Evolutionary conservation across 2,888 invertebrate genomes (phyloP), one percentile per base, ranked within the genome.

Genomic region (Anoplius nigerrimus): DNA sequence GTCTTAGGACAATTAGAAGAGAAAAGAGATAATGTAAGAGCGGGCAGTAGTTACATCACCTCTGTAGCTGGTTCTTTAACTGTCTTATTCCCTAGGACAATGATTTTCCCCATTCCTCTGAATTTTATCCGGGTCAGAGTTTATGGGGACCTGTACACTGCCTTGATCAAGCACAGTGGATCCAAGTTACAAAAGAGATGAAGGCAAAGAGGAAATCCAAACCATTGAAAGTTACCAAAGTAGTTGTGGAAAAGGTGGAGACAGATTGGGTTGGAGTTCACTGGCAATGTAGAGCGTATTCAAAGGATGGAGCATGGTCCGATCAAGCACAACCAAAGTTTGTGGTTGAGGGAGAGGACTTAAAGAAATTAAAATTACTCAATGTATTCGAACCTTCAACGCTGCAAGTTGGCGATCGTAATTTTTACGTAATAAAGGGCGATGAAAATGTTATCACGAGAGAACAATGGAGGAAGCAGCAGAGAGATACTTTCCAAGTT

Each of bases 311-410:
- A 53, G 89, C 91, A 0, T 90, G 91, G 66, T 91, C 92, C 22
- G 90, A 93, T 45, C 92, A 93, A 66, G 90, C 90, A 70, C 94
- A 94, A 76, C 95, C 95, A 13, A 94, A 92, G 80, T 90, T 90
- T 60, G 88, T 91, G n/a, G 90, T 94, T 0, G 89, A 92, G 84
- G 95, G 94, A 63, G 95, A 95, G 15, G 95, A 96, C 83, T 90
- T 97, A 22, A 93, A 94, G 86, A 93, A 95, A 82, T 90, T 98
- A 59, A 95, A 95, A 87, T 91, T 95, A 73, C 89, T 98, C 72
- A 97, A 96, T 85, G 94, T 96, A 65, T 96, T 96, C 83, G 95
- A 95, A 87, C 94, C 96, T 51, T 95, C 95, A 87, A 95, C 95
- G 76, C 91, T 97, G 78, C 97, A 98, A 90, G 94, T 98, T 53